Evolutionary conservation across 2,113 vertebrate species (phyloP), one percentile per base, ranked within the genome.

Genomic region (Halichoerus grypus): DNA sequence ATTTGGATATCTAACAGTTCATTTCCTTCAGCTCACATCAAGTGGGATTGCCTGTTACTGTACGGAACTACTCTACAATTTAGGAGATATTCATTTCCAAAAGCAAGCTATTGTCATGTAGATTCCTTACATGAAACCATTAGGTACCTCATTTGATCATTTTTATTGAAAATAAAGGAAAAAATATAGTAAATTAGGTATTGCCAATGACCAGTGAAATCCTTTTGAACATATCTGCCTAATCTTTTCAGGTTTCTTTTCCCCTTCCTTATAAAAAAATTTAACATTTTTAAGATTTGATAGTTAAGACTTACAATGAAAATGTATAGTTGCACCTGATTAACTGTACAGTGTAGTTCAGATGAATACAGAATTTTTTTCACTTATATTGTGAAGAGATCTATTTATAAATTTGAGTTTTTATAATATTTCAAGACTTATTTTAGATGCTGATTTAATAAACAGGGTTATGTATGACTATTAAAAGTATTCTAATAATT

Each of bases 91-190:
- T 88, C n/a, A 92, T 57, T 91, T 95, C 90, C 42, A 96, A 97
- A 97, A 95, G 69, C 51, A 97, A 95, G 57, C 49, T 87, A 93
- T 1, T 96, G 46, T 76, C n/a, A 90, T 39, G 33, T 21, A 95
- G 33, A 95, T 31, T 95, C 21, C 61, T 96, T 85, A 82, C 26
- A 93, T 7, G 74, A 87, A 65, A 86, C 3, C 82, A 13, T 80
- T 81, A 97, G 49, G 94, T 18, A 85, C 7, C 4, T 46, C 0
- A 74, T 55, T 92, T 95, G 95, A 93, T 92, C 39, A 96, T 97
- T 96, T 93, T 91, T 97, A 57, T 21, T 84, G 51, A 86, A 88
- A 96, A 81, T 1, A 87, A 92, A 31, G 61, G 2, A 92, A 53
- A 53, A 93, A 84, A 0, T 67, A 0, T 6, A 76, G 15, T 65